Evolutionary conservation across 1,140 invertebrate species (phyloP).

Genomic region (Steinernema khuongi): DNA sequence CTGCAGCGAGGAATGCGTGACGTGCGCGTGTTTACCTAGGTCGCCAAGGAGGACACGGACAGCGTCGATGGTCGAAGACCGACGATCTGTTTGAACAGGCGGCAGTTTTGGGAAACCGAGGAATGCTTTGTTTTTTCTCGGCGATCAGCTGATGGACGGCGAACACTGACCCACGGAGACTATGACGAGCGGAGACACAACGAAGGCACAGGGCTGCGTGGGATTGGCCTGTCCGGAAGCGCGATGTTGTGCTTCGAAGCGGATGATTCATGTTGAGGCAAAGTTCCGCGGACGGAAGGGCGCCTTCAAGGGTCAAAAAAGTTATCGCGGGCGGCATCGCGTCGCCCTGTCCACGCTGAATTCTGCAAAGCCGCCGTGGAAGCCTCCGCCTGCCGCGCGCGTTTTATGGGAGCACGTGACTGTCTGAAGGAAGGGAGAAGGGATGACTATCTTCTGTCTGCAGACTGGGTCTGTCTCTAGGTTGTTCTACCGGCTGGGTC

Average conservation of each 20-base stretch:
- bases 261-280: neutral
- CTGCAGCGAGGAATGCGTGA: slow-evolving; percentile 3
- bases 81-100: no score
- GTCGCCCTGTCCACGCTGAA: neutral
- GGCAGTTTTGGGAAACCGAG: no score
- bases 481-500: no score
- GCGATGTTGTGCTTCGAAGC: neutral
- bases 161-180: neutral
- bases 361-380: neutral
- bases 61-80: no score
- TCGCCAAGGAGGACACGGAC: no score
- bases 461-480: no score
- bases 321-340: neutral
- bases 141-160: slow-evolving; percentile 5
- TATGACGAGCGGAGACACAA: neutral
- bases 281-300: neutral
- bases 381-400: neutral
- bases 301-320: neutral
- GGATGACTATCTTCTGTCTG: no score
- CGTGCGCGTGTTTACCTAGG: neutral
- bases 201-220: no score
- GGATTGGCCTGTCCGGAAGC: neutral
- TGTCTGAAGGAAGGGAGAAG: no score
- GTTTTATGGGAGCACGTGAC: no score
- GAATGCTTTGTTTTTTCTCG: neutral